Conservation (phyloP, 2,113 vertebrate species). For the Trochalopteron elliotii region DNA sequence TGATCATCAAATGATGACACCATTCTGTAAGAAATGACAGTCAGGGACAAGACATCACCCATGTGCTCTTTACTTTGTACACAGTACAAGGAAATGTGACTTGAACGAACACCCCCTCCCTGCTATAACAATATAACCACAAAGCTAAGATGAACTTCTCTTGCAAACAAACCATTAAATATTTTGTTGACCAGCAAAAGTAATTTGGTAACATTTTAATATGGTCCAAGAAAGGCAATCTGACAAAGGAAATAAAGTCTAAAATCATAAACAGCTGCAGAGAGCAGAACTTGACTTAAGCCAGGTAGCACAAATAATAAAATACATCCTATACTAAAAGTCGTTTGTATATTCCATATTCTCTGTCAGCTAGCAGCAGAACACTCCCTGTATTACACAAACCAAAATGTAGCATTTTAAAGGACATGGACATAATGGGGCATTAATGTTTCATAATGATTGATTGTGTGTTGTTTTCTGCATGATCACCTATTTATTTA, state of each 20-base stretch:
- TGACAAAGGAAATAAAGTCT: not conserved
- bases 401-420: not conserved
- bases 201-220: not conserved
- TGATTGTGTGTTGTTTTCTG: not conserved
- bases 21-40: not conserved
- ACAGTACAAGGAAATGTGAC: not conserved
- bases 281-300: not conserved
- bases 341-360: not conserved
- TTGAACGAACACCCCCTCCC: not conserved
- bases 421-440: not conserved
- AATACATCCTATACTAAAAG: not conserved
- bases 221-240: not conserved
- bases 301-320: not conserved
- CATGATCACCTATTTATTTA: not conserved
- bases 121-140: not conserved
- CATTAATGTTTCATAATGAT: not conserved
- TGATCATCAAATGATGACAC: not conserved
- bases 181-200: not conserved
- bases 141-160: not conserved
- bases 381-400: not conserved
- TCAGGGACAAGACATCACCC: not conserved
- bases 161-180: not conserved
- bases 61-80: not conserved
- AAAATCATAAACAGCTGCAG: not conserved
- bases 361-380: not conserved